phyloP scores from a whole-genome alignment of 1,140 invertebrate species.

The Calycopis cecrops region DNA sequence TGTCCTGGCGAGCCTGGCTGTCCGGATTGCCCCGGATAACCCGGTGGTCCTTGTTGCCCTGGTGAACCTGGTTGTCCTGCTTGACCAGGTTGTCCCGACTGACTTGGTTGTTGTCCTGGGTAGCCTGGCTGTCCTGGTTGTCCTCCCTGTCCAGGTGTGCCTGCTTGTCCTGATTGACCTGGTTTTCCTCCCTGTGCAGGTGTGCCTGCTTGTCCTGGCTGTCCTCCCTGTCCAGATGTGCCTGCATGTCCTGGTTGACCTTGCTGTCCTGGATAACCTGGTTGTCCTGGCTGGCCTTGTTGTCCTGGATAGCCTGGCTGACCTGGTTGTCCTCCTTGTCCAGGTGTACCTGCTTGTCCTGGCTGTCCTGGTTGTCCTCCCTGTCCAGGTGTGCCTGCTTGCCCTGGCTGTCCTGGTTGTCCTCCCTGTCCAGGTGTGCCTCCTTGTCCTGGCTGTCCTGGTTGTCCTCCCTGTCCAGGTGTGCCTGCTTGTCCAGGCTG shows the following conservation, averaged over 20 bases:
- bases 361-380: conserved; percentile 24
- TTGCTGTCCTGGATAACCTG: conserved; percentile 20
- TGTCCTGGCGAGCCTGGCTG: conserved; percentile 26
- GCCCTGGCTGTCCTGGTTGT: conserved; percentile 20
- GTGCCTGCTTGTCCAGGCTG: conserved; percentile 22
- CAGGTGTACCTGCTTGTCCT: conserved; percentile 29
- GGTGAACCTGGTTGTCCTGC: too few relatives aligned
- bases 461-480: conserved; percentile 22
- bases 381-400: conserved; percentile 19
- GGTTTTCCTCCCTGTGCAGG: conserved; percentile 24
- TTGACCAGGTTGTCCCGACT: conserved; percentile 15
- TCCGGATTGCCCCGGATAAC: conserved; percentile 20
- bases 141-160: conserved; percentile 23
- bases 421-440: conserved; percentile 29
- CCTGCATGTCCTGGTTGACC: conserved; percentile 25
- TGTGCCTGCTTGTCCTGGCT: conserved; percentile 22
- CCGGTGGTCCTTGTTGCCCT: conserved; percentile 7
- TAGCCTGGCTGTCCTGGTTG: conserved; percentile 23
- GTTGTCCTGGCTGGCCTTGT: conserved; percentile 20
- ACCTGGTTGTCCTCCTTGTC: conserved; percentile 15
- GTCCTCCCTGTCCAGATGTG: conserved; percentile 21
- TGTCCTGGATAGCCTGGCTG: conserved; percentile 23
- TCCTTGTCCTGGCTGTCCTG: conserved; percentile 26
- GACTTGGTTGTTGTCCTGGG: conserved; percentile 20
- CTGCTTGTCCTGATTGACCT: conserved; percentile 21